A percentile compares a stretch with the other conserved stretches of the same genome.
phyloP scores from a whole-genome alignment of 2,888 invertebrate genomes.

The Stenodema calcarata region DNA sequence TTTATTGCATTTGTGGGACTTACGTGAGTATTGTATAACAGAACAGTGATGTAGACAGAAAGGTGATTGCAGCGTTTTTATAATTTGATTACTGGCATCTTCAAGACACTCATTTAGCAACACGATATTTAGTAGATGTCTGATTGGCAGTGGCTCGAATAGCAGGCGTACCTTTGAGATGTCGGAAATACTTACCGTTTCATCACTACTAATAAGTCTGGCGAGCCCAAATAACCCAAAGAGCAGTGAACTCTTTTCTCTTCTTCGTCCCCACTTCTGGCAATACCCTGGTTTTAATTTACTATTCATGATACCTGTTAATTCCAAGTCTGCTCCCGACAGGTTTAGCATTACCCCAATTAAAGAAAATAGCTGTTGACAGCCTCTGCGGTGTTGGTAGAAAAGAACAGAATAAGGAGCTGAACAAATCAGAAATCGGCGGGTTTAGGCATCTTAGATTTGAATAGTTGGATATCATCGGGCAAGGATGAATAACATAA shows the following conservation, averaged over 20 bases:
- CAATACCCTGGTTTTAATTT: background rate
- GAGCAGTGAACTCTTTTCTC: background rate
- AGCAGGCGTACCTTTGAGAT: too few species aligned
- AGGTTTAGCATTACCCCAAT: background rate
- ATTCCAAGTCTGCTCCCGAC: background rate
- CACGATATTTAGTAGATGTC: too few species aligned
- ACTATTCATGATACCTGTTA: background rate
- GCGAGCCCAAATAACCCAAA: background rate
- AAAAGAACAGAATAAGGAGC: background rate
- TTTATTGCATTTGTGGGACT: too few species aligned
- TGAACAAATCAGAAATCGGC: background rate
- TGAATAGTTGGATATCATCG: background rate
- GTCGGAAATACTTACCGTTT: background rate
- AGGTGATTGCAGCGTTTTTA: too few species aligned
- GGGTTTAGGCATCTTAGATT: background rate
- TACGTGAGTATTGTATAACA: too few species aligned
- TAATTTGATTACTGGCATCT: too few species aligned
- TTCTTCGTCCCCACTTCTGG: background rate
- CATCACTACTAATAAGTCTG: background rate
- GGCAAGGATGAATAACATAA: too few species aligned
- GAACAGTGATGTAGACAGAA: too few species aligned
- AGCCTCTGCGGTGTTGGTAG: background rate
- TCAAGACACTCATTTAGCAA: too few species aligned
- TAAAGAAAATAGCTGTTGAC: background rate
- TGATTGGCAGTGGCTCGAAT: too few species aligned